Percentiles rank a stretch among this genome's conserved stretches.
These are phyloP conservation scores for Danaus melanippus DNA, from an alignment of 1,140 invertebrate species.

Conservation along the genomic window DNA sequence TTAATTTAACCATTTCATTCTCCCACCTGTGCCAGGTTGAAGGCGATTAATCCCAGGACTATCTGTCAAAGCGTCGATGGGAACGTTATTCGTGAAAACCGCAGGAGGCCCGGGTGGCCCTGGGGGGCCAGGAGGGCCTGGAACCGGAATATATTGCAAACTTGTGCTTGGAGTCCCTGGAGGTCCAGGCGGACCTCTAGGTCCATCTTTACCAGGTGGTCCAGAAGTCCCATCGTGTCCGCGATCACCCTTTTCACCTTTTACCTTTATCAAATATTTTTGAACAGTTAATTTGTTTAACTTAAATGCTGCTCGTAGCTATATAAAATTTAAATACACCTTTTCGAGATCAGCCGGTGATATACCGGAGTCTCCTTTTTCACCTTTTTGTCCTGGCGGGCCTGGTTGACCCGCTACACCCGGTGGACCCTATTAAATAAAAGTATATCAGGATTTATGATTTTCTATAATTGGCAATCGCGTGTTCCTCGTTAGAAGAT, in stretches of 20 bases:
- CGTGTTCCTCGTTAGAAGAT: too few relatives aligned
- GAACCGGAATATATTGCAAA: conserved; percentile 70
- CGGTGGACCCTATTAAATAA: conserved; percentile 74
- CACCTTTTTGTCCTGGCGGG: conserved; percentile 76
- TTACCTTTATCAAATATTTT: conserved; percentile 48
- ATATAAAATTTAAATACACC: conserved; percentile 23
- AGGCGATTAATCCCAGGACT: conserved; percentile 51
- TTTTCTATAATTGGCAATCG: conserved; percentile 1
- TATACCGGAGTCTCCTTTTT: conserved; percentile 78
- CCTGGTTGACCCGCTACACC: conserved; percentile 79
- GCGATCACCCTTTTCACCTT: conserved; percentile 79
- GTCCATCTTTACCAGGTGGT: conserved; percentile 70
- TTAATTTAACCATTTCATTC: too few relatives aligned
- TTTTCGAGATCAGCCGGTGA: conserved; percentile 45
- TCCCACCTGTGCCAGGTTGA: conserved; percentile 37
- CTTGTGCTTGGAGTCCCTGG: conserved; percentile 63
- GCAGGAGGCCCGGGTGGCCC: conserved; percentile 76
- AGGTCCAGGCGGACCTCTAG: conserved; percentile 74
- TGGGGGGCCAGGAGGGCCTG: conserved; percentile 79
- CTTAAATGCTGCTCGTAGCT: too few relatives aligned
- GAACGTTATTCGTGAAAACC: conserved; percentile 33
- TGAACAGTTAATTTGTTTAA: too few relatives aligned
- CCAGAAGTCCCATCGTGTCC: conserved; percentile 77
- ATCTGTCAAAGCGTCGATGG: conserved; percentile 51
- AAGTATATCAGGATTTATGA: conserved; percentile 14